Evolutionary conservation across 64 coral and sea anemone genomes (phyloP).

Genomic region (Trachythela sp.): DNA sequence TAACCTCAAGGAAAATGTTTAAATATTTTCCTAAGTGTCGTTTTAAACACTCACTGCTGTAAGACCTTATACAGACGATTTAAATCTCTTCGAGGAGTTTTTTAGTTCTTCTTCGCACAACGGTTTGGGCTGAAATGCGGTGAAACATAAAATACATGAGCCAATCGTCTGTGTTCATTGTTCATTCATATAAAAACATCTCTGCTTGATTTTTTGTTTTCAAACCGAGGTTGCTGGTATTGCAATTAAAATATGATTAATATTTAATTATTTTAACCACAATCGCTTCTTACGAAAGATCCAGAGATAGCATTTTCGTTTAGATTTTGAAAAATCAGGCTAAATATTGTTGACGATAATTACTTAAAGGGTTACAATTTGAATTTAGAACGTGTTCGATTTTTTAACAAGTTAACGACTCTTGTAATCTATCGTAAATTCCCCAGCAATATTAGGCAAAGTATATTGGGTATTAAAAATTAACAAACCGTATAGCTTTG

Average conservation of each 20-base stretch:
- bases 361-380: too few species aligned
- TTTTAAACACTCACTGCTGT: neutral
- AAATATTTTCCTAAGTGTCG: neutral
- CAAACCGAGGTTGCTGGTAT: neutral
- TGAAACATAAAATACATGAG: neutral
- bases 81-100: neutral
- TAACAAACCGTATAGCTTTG: too few species aligned
- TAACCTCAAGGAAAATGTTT: neutral
- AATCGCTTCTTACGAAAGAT: neutral
- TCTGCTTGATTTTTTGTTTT: neutral
- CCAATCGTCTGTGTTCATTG: neutral
- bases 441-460: too few species aligned
- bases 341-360: too few species aligned
- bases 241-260: neutral
- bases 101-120: neutral
- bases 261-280: conserved; percentile 2
- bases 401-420: too few species aligned
- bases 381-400: too few species aligned
- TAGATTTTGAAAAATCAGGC: too few species aligned
- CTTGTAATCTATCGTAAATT: too few species aligned
- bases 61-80: neutral
- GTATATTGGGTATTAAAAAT: too few species aligned
- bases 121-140: neutral
- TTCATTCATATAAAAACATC: neutral
- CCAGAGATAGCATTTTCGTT: neutral